Evolutionary conservation across 2,113 vertebrate genomes (phyloP).

Genomic region (Heterotis niloticus): DNA sequence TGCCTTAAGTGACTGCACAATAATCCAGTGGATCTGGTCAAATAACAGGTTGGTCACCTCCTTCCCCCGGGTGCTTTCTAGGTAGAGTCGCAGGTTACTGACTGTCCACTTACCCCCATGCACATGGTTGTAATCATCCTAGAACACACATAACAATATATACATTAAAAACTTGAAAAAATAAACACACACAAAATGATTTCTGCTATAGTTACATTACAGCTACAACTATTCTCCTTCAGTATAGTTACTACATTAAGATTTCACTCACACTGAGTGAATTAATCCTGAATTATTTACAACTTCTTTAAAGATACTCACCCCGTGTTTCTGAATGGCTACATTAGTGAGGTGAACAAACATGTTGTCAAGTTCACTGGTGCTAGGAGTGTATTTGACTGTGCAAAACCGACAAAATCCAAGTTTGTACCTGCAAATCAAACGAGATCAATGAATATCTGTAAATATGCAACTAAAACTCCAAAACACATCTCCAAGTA

Average conservation of each 20-base stretch:
- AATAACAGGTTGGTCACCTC: constrained; percentile 90
- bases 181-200: background rate
- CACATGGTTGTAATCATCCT: constrained; percentile 98
- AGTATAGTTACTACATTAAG: too few relatives aligned
- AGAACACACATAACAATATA: constrained; percentile 29
- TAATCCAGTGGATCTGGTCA: constrained; percentile 96
- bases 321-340: constrained; percentile 96
- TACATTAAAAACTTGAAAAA: background rate
- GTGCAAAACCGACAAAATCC: constrained; percentile 83
- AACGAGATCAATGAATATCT: constrained; percentile 11
- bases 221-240: too few relatives aligned
- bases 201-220: background rate
- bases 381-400: constrained; percentile 93
- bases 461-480: background rate
- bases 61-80: constrained; percentile 92
- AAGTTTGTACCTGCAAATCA: constrained; percentile 84
- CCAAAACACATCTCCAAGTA: background rate
- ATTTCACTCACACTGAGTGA: background rate
- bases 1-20: constrained; percentile 94
- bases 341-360: constrained; percentile 98
- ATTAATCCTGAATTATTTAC: background rate
- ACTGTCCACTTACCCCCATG: constrained; percentile 98
- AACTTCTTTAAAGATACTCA: constrained; percentile 46
- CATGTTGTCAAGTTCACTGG: constrained; percentile 97
- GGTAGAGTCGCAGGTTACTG: constrained; percentile 86